Conservation (phyloP, 2,797 vertebrate genomes). For the Bovichtus variegatus region DNA sequence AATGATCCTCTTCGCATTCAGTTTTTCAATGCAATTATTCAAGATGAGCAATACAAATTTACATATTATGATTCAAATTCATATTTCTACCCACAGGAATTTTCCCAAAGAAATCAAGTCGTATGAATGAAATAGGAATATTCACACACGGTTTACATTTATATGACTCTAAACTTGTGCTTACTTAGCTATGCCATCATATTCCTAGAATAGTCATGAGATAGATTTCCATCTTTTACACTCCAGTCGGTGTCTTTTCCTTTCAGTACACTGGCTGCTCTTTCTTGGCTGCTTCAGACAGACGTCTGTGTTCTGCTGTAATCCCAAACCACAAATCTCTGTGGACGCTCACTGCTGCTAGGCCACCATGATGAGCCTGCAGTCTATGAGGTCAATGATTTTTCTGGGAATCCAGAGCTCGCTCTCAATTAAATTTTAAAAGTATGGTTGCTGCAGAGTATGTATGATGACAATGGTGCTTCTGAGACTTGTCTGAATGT, state of each 20-base stretch:
- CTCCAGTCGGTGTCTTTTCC: slow-evolving; percentile 58
- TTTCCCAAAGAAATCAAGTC: neutral
- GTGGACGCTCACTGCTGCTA: slow-evolving; percentile 37
- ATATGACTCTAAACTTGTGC: neutral
- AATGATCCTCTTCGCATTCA: too few species aligned
- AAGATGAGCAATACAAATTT: too few species aligned
- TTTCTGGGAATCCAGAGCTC: slow-evolving; percentile 40
- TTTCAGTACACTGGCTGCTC: slow-evolving; percentile 54
- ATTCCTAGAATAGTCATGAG: slow-evolving; percentile 59
- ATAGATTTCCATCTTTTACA: slow-evolving; percentile 65
- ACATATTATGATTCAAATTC: too few species aligned
- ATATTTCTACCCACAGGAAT: too few species aligned
- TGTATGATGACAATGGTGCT: slow-evolving; percentile 27
- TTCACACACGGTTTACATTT: slow-evolving; percentile 1
- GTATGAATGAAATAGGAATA: neutral
- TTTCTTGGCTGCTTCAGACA: slow-evolving; percentile 56
- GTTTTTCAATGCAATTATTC: too few species aligned
- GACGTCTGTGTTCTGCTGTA: slow-evolving; percentile 65
- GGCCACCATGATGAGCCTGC: slow-evolving; percentile 41
- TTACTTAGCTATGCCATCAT: slow-evolving; percentile 25
- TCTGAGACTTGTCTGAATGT: slow-evolving; percentile 35
- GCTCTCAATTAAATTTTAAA: slow-evolving; percentile 51
- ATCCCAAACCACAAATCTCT: slow-evolving; percentile 68
- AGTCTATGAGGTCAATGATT: slow-evolving; percentile 32
- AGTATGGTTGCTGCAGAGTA: slow-evolving; percentile 31